These are phyloP conservation scores for Gonioctena quinquepunctata DNA, from an alignment of 1,140 invertebrate species.

Conservation along the genomic window DNA sequence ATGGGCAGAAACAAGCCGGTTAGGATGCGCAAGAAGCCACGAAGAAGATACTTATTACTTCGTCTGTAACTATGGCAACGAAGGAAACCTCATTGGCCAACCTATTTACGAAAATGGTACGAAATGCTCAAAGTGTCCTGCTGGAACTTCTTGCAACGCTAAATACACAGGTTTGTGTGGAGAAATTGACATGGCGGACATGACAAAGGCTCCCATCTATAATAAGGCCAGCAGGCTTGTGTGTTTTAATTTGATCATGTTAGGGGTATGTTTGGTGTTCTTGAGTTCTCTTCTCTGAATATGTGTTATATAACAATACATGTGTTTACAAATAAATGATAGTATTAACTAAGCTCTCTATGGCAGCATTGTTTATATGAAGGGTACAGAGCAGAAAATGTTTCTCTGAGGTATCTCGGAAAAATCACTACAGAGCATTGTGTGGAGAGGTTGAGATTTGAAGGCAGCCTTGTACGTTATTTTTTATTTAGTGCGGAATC, in stretches of 20 bases:
- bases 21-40: slow-evolving; percentile 11
- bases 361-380: no score
- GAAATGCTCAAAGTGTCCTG: no score
- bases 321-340: not conserved
- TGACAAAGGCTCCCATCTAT: slow-evolving; percentile 4
- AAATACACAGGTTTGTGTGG: no score
- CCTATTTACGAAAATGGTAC: no score
- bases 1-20: no score
- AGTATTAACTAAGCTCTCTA: slow-evolving; percentile 13
- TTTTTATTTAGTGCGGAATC: not conserved
- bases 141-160: no score
- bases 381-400: no score
- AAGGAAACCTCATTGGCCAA: no score
- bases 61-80: no score
- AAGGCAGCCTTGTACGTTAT: not conserved
- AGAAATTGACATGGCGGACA: slow-evolving; percentile 24
- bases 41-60: not conserved
- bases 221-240: slow-evolving; percentile 17
- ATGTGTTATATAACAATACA: no score
- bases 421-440: no score
- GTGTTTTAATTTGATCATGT: slow-evolving; percentile 9
- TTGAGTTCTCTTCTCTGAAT: not conserved
- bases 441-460: not conserved
- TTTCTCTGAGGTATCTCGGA: no score
- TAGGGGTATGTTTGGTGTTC: not conserved